Percentiles rank a stretch among this genome's conserved stretches.
These are phyloP conservation scores for Argentina silus DNA, from an alignment of 2,797 vertebrate species.

Conservation along the genomic window DNA sequence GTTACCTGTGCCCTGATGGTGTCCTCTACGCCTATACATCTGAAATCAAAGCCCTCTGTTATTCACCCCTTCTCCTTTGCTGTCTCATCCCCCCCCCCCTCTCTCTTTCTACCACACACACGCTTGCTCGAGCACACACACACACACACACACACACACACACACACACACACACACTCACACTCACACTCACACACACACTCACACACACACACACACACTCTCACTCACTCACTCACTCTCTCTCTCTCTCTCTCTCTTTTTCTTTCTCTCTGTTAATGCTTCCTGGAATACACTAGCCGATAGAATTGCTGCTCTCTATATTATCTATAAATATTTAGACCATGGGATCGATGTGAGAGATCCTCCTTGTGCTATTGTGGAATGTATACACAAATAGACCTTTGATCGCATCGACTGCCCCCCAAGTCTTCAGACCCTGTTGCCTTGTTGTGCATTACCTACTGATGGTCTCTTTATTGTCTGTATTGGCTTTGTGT, in stretches of 20 bases:
- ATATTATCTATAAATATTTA: slow-evolving; percentile 85
- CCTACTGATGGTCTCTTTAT: background rate
- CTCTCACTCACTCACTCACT: slow-evolving; percentile 34
- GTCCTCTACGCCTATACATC: slow-evolving; percentile 8
- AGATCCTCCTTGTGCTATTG: slow-evolving; percentile 72
- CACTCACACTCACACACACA: slow-evolving; percentile 15
- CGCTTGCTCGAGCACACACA: background rate
- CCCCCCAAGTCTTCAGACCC: slow-evolving; percentile 52
- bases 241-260: too few species aligned
- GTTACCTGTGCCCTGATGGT: slow-evolving; percentile 14
- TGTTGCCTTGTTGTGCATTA: slow-evolving; percentile 44
- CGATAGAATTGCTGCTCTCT: slow-evolving; percentile 78
- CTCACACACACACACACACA: slow-evolving; percentile 29
- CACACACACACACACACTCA: slow-evolving; percentile 6
- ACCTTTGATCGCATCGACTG: slow-evolving; percentile 72
- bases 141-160: background rate
- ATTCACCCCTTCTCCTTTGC: background rate
- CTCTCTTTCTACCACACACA: background rate
- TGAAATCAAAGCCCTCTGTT: slow-evolving; percentile 32
- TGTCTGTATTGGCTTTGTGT: background rate
- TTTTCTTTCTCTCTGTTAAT: slow-evolving; percentile 53
- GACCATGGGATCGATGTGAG: slow-evolving; percentile 73
- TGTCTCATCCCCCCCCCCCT: background rate
- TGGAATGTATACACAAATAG: slow-evolving; percentile 76
- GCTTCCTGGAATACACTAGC: slow-evolving; percentile 77